phyloP scores from a whole-genome alignment of 2,888 invertebrate species.

The Sicus ferrugineus region DNA sequence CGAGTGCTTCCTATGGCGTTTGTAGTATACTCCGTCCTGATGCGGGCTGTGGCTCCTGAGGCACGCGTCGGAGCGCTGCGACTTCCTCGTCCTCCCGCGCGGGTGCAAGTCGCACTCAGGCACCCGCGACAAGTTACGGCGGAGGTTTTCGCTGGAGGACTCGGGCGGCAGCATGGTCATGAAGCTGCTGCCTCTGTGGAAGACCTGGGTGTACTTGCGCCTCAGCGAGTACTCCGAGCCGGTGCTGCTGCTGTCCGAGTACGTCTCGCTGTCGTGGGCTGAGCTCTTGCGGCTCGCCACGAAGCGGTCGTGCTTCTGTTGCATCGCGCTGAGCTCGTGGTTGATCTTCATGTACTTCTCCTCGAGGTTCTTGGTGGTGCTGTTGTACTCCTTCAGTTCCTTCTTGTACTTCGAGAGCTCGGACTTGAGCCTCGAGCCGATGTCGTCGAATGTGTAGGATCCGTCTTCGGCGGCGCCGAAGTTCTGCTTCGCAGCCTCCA shows the following conservation, averaged over 20 bases:
- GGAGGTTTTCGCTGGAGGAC: slow-evolving; percentile 40
- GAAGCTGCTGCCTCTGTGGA: slow-evolving; percentile 49
- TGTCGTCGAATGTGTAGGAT: slow-evolving; percentile 25
- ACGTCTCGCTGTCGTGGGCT: slow-evolving; percentile 35
- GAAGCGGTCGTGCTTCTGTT: slow-evolving; percentile 53
- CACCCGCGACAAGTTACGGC: background rate
- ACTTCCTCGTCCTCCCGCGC: slow-evolving; percentile 29
- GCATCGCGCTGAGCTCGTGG: slow-evolving; percentile 54
- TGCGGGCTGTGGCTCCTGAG: slow-evolving; percentile 22
- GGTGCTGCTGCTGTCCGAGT: slow-evolving; percentile 42
- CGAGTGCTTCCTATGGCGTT: background rate
- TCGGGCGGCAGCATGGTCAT: slow-evolving; percentile 44
- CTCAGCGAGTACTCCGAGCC: slow-evolving; percentile 47
- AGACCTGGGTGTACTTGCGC: slow-evolving; percentile 47
- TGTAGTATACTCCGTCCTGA: background rate
- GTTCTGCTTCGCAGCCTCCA: slow-evolving; percentile 24
- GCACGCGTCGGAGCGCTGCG: slow-evolving; percentile 1
- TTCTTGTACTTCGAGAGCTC: slow-evolving; percentile 54
- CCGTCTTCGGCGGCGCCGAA: slow-evolving; percentile 31
- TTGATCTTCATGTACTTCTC: slow-evolving; percentile 58
- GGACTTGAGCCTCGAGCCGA: slow-evolving; percentile 45
- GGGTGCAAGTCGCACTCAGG: slow-evolving; percentile 1
- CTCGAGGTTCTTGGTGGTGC: slow-evolving; percentile 54
- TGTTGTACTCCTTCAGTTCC: slow-evolving; percentile 55
- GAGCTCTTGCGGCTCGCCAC: slow-evolving; percentile 40